Percentiles rank a stretch among this genome's conserved stretches.
Evolutionary conservation across 2,797 vertebrate species (phyloP).

Genomic region (Scolopax bukidnonensis): DNA sequence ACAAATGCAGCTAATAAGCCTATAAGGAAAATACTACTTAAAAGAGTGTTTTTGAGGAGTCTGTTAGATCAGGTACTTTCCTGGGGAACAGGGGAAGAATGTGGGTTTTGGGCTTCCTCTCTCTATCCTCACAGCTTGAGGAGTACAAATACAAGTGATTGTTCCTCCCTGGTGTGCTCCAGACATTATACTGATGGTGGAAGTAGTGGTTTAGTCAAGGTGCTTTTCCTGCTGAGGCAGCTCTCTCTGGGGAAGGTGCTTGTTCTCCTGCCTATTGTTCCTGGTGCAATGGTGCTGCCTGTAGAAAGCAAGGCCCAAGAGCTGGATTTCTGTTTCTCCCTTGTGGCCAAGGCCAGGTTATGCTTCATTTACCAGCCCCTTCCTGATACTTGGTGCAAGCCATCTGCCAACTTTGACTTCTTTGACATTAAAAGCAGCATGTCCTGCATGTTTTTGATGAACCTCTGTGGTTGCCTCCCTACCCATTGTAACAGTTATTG

Average conservation of each 20-base stretch:
- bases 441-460: background rate
- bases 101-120: background rate
- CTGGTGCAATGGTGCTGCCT: background rate
- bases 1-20: accelerated
- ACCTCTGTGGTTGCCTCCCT: background rate
- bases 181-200: background rate
- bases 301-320: background rate
- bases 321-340: background rate
- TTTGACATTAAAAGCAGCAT: background rate
- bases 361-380: background rate
- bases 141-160: background rate
- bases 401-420: background rate
- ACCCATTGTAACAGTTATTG: background rate
- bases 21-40: background rate
- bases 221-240: accelerated
- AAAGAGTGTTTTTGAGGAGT: background rate
- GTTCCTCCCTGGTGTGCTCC: background rate
- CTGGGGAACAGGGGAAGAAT: background rate
- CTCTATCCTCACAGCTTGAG: background rate
- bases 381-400: background rate
- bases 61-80: background rate
- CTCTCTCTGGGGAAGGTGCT: background rate
- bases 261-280: background rate
- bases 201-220: background rate
- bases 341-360: background rate